A percentile compares a stretch with the other conserved stretches of the same genome.
Conservation (phyloP, 92 coral and sea anemone genomes). For the Epizoanthus stellaris region DNA sequence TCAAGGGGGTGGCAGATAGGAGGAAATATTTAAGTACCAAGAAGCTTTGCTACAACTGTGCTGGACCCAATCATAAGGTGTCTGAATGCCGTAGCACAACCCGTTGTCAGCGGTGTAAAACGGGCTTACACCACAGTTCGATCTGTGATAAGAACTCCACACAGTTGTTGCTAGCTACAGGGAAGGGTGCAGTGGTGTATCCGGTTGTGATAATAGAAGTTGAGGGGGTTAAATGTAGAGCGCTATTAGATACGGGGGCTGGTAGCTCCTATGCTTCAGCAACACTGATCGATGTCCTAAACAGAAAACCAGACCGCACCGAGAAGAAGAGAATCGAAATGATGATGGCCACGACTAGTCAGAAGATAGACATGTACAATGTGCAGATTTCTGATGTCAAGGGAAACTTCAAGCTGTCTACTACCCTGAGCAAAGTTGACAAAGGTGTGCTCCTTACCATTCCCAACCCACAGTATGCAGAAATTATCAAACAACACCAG, state of each 20-base stretch:
- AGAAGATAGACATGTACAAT: constrained; percentile 51
- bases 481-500: constrained; percentile 48
- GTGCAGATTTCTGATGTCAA: constrained; percentile 40
- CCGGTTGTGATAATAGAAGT: constrained; percentile 70
- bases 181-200: constrained; percentile 46
- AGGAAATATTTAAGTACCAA: constrained; percentile 46
- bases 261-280: constrained; percentile 71
- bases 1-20: constrained; percentile 53
- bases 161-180: constrained; percentile 57
- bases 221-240: constrained; percentile 69
- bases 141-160: constrained; percentile 59
- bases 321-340: constrained; percentile 59
- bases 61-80: constrained; percentile 64
- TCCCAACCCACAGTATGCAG: constrained; percentile 56
- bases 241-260: constrained; percentile 68
- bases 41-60: constrained; percentile 68
- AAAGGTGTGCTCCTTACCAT: constrained; percentile 55
- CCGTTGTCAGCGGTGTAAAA: constrained; percentile 53
- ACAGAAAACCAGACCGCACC: constrained; percentile 49
- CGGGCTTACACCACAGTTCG: constrained; percentile 64
- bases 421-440: constrained; percentile 61
- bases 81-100: constrained; percentile 55
- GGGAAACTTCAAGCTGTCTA: constrained; percentile 57
- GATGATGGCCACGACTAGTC: constrained; percentile 66
- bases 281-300: constrained; percentile 48